Evolutionary conservation across 2,888 invertebrate genomes (phyloP), one percentile per base, ranked within the genome.

Genomic region (Psylliodes chrysocephalus): DNA sequence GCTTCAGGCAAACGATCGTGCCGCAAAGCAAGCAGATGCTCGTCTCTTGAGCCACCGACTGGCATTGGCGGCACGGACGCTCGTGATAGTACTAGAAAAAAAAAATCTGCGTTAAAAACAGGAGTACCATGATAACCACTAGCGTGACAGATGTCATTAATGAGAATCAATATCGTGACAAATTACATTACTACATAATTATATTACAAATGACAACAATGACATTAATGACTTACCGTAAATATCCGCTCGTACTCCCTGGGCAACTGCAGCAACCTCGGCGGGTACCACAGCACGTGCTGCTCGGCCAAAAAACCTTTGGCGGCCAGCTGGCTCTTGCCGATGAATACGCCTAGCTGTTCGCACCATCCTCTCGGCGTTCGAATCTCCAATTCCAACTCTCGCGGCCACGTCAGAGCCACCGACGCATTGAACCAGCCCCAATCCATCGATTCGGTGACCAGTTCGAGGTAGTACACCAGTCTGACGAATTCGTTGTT

Each of bases 11-110:
- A 56, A 97, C 93, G 73, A 96, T 91, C 55, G 93, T 91, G 69
- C 96, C 96, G 84, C 98, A 98, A 64, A 96, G 85, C 74, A 98
- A 88, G 82, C 97, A 98, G 71, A 97, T 90, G 73, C 93, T 93
- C 30, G 95, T 94, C 83, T 97, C 94, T 77, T 91, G 90, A 69
- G 98, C 98, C 76, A 94, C 91, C 69, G 91, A 91, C 78, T 92
- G 92, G 84, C 98, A 98, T 78, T 92, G 91, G 72, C 88, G 87
- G 84, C 98, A 98, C 66, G 91, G 90, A 74, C 92, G 88, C 81
- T 94, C 92, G 82, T 96, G 95, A 84, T 96, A 98, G 85, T 93
- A 94, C 89, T 93, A 78, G 14, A 83, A 76, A 68, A 73, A 73
- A 61, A 55, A 30, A 53, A 62, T 66, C 67, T 18, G n/a, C n/a